Percentiles rank a stretch among this genome's conserved stretches.
phyloP scores from a whole-genome alignment of 2,888 invertebrate species.

The Malacosoma neustria region DNA sequence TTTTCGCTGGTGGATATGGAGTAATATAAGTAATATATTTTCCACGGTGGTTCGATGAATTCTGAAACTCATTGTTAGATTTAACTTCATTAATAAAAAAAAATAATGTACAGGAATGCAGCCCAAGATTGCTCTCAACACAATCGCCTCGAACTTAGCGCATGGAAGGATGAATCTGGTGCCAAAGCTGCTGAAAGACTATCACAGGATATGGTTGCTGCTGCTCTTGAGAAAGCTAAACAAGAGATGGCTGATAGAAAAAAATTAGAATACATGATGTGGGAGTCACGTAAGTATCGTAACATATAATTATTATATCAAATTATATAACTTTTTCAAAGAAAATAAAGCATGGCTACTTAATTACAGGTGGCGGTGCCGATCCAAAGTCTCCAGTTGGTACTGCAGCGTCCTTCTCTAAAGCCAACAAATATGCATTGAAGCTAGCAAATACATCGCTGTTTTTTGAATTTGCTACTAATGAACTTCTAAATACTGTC shows the following conservation, averaged over 20 bases:
- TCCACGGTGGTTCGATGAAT: too few species aligned
- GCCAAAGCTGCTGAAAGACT: conserved; percentile 79
- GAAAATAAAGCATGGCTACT: too few species aligned
- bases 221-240: conserved; percentile 87
- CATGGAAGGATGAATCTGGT: conserved; percentile 80
- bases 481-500: conserved; percentile 85
- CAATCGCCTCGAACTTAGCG: conserved; percentile 77
- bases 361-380: conserved; percentile 79
- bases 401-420: conserved; percentile 92
- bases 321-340: too few species aligned
- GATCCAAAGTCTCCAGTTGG: conserved; percentile 91
- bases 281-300: conserved; percentile 78
- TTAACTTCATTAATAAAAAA: background rate
- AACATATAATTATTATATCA: too few species aligned
- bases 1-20: too few species aligned
- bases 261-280: conserved; percentile 87
- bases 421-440: conserved; percentile 89
- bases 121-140: conserved; percentile 84
- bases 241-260: conserved; percentile 83
- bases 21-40: too few species aligned
- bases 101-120: conserved; percentile 72
- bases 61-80: too few species aligned
- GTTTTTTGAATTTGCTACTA: conserved; percentile 89
- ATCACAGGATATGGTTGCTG: conserved; percentile 81
- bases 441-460: conserved; percentile 90